Base-by-base conservation (phyloP, 2,888 invertebrate genomes). In the Polymixis lichenea region DNA sequence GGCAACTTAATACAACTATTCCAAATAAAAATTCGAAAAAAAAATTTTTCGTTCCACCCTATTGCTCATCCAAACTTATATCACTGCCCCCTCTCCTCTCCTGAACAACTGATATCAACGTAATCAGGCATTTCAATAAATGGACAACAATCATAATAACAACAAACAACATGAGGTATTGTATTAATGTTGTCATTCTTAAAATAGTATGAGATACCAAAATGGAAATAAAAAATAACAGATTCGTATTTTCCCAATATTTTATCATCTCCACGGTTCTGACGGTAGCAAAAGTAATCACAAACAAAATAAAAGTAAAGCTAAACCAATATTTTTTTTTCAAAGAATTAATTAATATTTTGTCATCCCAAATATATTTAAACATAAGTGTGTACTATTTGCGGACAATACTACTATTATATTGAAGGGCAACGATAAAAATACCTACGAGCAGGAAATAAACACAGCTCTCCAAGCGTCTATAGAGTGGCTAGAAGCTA, bases 301-400 rank as follows among this genome's bases (percentile, higher is more conserved):
- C n/a, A n/a, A 67, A 32, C 4, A 19, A 68, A 56, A 38, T 0
- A 19, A 60, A 68, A 13, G 25, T 13, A 19, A 68, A 13, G 38
- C 60, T 38, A 2, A 19, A 61, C 28, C 43, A 53, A 9, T n/a
- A 61, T 8, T 46, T n/a, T 53, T 73, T 55, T 49, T 75, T 75
- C 0, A 75, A 1, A 46, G 75, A 49, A 7, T 0, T 53, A 2
- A 11, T 11, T 0, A 75, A 22, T 7, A 49, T 38, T 15, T 28
- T n/a, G n/a, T n/a, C n/a, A n/a, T 46, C 9, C 74, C 62, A 15
- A 22, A 0, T n/a, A n/a, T n/a, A n/a, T n/a, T n/a, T n/a, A n/a
- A n/a, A n/a, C n/a, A n/a, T n/a, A n/a, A n/a, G n/a, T n/a, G n/a
- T n/a, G n/a, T n/a, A n/a, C n/a, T n/a, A n/a, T n/a, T n/a, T n/a